phyloP scores from a whole-genome alignment of 1,140 invertebrate genomes.

The Cheumatopsyche charites region DNA sequence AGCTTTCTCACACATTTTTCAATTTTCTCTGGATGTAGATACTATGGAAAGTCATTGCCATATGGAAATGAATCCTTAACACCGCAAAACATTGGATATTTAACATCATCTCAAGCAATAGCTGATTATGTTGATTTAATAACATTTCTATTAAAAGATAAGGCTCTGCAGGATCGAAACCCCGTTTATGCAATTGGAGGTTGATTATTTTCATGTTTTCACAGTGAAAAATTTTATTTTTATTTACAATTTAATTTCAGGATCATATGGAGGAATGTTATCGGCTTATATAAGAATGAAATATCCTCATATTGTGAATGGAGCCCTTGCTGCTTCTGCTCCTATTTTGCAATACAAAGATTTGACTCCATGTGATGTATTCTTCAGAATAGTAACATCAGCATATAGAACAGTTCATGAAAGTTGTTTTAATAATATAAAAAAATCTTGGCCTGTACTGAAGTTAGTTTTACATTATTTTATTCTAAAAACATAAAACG shows the following conservation, averaged over 20 bases:
- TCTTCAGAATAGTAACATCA: slow-evolving; percentile 78
- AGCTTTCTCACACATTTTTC: neutral
- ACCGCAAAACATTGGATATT: slow-evolving; percentile 78
- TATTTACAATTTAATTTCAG: slow-evolving; percentile 52
- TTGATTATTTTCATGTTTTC: slow-evolving; percentile 34
- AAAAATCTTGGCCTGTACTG: slow-evolving; percentile 79
- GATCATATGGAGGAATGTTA: slow-evolving; percentile 96
- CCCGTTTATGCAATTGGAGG: slow-evolving; percentile 94
- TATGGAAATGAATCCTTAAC: slow-evolving; percentile 80
- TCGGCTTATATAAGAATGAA: slow-evolving; percentile 95
- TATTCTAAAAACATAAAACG: too few species aligned
- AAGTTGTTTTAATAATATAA: slow-evolving; percentile 77
- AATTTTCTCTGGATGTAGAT: slow-evolving; percentile 66
- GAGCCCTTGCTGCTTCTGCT: slow-evolving; percentile 94
- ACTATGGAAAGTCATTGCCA: slow-evolving; percentile 91
- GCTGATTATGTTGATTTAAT: slow-evolving; percentile 93
- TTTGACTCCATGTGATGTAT: slow-evolving; percentile 80
- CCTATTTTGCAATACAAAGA: slow-evolving; percentile 90
- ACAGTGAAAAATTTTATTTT: too few species aligned
- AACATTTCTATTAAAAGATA: slow-evolving; percentile 62
- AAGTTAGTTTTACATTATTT: slow-evolving; percentile 57
- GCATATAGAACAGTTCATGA: slow-evolving; percentile 69
- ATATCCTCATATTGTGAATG: slow-evolving; percentile 87
- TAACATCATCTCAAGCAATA: slow-evolving; percentile 91
- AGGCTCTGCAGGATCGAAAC: slow-evolving; percentile 56